Conservation (phyloP, 2,888 invertebrate genomes). For the Agrypnus murinus region DNA sequence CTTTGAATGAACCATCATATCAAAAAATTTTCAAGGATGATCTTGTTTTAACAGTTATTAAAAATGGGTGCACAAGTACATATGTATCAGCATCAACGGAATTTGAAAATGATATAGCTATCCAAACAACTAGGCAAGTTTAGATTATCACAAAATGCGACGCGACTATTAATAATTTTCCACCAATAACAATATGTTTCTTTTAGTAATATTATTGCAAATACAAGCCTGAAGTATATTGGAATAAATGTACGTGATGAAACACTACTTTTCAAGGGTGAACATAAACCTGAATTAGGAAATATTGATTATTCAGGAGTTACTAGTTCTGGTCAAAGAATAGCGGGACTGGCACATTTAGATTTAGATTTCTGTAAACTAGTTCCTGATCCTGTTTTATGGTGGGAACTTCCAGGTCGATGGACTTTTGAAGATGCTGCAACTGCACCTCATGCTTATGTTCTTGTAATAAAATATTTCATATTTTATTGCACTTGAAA, state of each 20-base stretch:
- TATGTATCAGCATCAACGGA: slow-evolving; percentile 62
- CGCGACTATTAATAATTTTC: no score
- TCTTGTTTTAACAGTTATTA: slow-evolving; percentile 85
- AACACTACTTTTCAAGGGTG: slow-evolving; percentile 60
- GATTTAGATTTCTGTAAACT: slow-evolving; percentile 64
- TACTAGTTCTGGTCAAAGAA: slow-evolving; percentile 72
- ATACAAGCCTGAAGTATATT: slow-evolving; percentile 63
- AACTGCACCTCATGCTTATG: slow-evolving; percentile 87
- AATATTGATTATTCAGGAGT: slow-evolving; percentile 67
- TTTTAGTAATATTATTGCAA: slow-evolving; percentile 51
- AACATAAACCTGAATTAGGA: slow-evolving; percentile 63
- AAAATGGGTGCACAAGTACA: slow-evolving; percentile 70
- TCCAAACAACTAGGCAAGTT: slow-evolving; percentile 54
- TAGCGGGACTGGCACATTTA: slow-evolving; percentile 79
- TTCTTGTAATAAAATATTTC: slow-evolving; percentile 70
- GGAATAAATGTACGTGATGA: slow-evolving; percentile 67
- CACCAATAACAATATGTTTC: neutral
- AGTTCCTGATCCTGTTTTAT: slow-evolving; percentile 68
- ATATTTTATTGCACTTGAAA: neutral
- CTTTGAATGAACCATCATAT: slow-evolving; percentile 78
- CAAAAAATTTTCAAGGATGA: slow-evolving; percentile 80
- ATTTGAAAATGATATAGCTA: slow-evolving; percentile 60
- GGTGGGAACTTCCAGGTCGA: slow-evolving; percentile 81
- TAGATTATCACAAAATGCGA: no score
- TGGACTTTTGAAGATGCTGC: slow-evolving; percentile 86